A percentile compares a stretch with the other conserved stretches of the same genome.
These are phyloP conservation scores for Telmatochromis sp. DNA, from an alignment of 2,113 vertebrate species.

Conservation along the genomic window DNA sequence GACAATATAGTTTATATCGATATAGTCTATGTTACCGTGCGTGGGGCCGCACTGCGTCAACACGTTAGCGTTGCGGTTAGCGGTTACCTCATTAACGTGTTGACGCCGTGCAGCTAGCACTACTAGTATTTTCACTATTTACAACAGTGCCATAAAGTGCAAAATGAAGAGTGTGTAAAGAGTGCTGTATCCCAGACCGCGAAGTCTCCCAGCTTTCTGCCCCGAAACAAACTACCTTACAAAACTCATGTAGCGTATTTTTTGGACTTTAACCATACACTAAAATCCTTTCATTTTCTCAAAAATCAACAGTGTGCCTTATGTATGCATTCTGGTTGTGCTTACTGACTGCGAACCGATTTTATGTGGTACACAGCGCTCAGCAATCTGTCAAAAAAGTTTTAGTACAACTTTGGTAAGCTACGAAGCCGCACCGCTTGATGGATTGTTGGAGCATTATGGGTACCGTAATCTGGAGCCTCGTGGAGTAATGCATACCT, in stretches of 20 bases:
- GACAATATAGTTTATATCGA: neutral
- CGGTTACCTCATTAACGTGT: fast-evolving
- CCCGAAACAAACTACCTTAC: neutral
- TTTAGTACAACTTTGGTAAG: neutral
- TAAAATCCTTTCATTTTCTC: neutral
- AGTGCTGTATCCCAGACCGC: neutral
- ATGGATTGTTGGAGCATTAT: neutral
- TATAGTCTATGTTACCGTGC: neutral
- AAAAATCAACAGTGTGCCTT: neutral
- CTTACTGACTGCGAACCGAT: neutral
- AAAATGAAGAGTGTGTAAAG: neutral
- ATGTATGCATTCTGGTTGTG: neutral
- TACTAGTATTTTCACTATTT: neutral
- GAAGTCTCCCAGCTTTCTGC: neutral
- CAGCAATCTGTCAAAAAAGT: neutral
- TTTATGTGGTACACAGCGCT: neutral
- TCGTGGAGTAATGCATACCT: fast-evolving
- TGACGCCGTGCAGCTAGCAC: neutral
- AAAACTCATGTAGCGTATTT: neutral
- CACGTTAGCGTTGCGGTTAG: neutral
- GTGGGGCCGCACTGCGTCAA: fast-evolving
- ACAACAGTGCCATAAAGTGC: neutral
- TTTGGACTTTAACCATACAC: neutral
- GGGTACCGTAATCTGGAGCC: neutral
- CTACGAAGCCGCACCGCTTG: neutral